Conservation (phyloP, 2,113 vertebrate species). For the Gobio gobio region DNA sequence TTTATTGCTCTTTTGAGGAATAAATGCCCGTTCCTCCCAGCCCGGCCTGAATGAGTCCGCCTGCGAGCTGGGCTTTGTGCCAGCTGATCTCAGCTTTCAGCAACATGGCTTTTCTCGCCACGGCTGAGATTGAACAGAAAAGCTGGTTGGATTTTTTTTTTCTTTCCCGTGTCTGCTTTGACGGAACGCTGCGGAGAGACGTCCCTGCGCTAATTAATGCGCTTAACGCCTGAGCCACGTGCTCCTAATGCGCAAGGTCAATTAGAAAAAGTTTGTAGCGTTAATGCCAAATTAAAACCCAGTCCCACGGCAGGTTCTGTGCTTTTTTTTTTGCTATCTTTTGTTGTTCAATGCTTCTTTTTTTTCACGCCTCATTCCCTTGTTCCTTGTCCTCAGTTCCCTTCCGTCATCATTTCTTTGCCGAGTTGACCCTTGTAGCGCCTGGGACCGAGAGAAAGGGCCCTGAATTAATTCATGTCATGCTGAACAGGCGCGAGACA, state of each 20-base stretch:
- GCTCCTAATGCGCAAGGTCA: conserved; percentile 63
- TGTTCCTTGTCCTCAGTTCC: conserved; percentile 4
- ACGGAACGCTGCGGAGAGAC: conserved; percentile 52
- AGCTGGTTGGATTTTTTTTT: conserved; percentile 54
- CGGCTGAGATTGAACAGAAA: conserved; percentile 51
- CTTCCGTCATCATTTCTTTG: background rate
- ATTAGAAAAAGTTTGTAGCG: conserved; percentile 58
- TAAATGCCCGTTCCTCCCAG: conserved; percentile 64
- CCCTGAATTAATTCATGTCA: conserved; percentile 62
- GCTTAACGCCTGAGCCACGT: conserved; percentile 66
- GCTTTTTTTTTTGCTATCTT: background rate
- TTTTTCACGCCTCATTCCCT: background rate
- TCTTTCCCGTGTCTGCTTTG: conserved; percentile 1
- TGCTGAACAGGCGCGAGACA: conserved; percentile 63
- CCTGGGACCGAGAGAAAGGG: conserved; percentile 31
- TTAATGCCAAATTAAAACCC: conserved; percentile 38
- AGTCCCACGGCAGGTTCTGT: background rate
- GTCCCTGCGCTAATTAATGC: conserved; percentile 69
- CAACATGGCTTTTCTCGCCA: conserved; percentile 45
- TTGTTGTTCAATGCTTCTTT: background rate
- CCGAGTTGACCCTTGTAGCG: conserved; percentile 16
- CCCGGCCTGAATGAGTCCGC: conserved; percentile 70
- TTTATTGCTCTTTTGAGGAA: conserved; percentile 52
- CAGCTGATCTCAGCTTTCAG: conserved; percentile 63
- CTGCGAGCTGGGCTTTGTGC: conserved; percentile 64